Evolutionary conservation across 2,888 invertebrate species (phyloP), one percentile per base, ranked within the genome.

Genomic region (Plebejus anna): DNA sequence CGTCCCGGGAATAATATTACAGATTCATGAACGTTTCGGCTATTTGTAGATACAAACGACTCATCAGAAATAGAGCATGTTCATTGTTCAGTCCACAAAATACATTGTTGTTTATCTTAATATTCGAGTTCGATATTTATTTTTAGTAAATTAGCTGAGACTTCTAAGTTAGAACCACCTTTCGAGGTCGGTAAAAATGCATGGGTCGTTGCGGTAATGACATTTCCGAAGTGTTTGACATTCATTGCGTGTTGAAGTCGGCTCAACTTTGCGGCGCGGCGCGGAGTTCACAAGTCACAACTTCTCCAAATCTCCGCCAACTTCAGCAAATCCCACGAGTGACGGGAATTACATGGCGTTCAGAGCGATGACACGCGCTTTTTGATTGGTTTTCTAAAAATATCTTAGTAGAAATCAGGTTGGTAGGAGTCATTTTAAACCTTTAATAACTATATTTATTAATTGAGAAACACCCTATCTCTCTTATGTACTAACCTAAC

Each of bases 191-290:
- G 4, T 55, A 61, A 61, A 28, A 9, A 61, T 55, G 61, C 61
- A 4, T 61, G 9, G 28, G 11, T 61, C 61, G 61, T 61, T 59
- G 28, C 22, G 61, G 61, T 28, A 22, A 59, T 7, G 22, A 61
- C 11, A 61, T 61, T 28, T 61, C 11, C 22, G 28, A 61, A 61
- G 28, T 28, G 4, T 61, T 61, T 61, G 61, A 61, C 61, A 61
- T 61, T 61, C 61, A 61, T 61, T 61, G 61, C 61, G 61, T 61
- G 61, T 61, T 61, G 61, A 61, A 9, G 28, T 61, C 61, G 61
- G 28, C 22, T 1, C 61, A 28, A 61, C 9, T 22, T 61, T 61
- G 61, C 11, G 28, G n/a, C 22, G 59, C 22, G 61, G 22, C 22
- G 59, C 22, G 61, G 22, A 61, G 61, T 61, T 61, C 61, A 28